Evolutionary conservation across 2,888 invertebrate species (phyloP).

Genomic region (Leptopterna dolabrata): DNA sequence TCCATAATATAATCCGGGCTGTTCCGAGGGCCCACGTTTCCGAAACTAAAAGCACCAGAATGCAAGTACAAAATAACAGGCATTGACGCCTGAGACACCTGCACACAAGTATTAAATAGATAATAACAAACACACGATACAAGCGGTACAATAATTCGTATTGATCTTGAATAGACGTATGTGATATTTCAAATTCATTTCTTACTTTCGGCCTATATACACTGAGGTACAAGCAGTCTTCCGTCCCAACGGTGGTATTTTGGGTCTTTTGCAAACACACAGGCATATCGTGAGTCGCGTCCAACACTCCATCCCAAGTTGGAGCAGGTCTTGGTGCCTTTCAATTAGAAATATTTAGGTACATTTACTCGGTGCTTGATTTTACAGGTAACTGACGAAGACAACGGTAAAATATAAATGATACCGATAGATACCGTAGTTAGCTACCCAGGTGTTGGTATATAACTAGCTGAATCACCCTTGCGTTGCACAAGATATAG

Average conservation of each 20-base stretch:
- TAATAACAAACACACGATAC: neutral
- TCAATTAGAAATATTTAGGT: neutral
- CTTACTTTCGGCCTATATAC: neutral
- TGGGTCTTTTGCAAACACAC: neutral
- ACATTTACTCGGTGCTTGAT: no score
- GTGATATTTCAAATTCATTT: neutral
- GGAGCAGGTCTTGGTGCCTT: neutral
- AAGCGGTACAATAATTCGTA: no score
- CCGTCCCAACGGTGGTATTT: neutral
- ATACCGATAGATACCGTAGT: no score
- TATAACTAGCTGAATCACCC: no score
- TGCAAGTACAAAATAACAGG: slow-evolving; percentile 55
- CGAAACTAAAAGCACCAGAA: slow-evolving; percentile 50
- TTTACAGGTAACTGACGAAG: no score
- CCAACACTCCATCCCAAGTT: neutral
- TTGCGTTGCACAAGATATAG: no score
- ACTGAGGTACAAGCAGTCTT: slow-evolving; percentile 8
- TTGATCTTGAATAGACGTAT: no score
- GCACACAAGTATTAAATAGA: neutral
- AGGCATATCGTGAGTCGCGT: neutral
- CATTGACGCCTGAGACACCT: neutral
- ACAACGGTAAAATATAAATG: no score
- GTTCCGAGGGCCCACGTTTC: neutral
- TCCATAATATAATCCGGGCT: slow-evolving; percentile 54
- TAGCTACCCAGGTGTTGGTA: no score